phyloP scores from a whole-genome alignment of 2,797 vertebrate species.

The Cryptoblepharus egeriae region DNA sequence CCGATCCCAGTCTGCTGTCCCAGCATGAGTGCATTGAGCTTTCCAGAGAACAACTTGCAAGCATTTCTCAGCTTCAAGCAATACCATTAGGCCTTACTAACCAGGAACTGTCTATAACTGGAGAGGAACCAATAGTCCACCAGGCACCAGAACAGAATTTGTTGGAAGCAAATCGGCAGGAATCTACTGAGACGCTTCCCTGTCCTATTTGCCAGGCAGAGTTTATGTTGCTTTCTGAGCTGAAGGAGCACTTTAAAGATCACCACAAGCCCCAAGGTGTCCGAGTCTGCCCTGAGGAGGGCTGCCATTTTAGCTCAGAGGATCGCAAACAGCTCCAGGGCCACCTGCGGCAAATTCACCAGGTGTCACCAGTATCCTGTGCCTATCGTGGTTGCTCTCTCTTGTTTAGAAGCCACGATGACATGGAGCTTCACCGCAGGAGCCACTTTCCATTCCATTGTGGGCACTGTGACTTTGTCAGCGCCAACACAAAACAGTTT shows the following conservation, averaged over 20 bases:
- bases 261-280: constrained; percentile 59
- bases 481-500: constrained; percentile 80
- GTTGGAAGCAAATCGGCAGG: fast-evolving
- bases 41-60: constrained; percentile 43
- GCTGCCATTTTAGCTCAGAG: constrained; percentile 75
- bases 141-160: background rate
- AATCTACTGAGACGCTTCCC: constrained; percentile 31
- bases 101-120: constrained; percentile 7
- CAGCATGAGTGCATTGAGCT: constrained; percentile 74
- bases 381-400: constrained; percentile 75
- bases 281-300: constrained; percentile 74
- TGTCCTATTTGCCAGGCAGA: constrained; percentile 79
- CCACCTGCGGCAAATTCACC: constrained; percentile 76
- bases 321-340: constrained; percentile 74
- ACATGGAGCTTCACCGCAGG: constrained; percentile 81
- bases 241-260: constrained; percentile 83
- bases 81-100: constrained; percentile 41
- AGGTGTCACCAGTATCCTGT: constrained; percentile 74
- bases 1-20: constrained; percentile 67
- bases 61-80: constrained; percentile 27
- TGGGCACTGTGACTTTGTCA: constrained; percentile 77
- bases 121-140: fast-evolving
- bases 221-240: constrained; percentile 71
- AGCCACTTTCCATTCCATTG: constrained; percentile 86
- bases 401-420: constrained; percentile 77